Evolutionary conservation across 2,797 vertebrate species (phyloP), one percentile per base, ranked within the genome.

Genomic region (Macropodus opercularis): DNA sequence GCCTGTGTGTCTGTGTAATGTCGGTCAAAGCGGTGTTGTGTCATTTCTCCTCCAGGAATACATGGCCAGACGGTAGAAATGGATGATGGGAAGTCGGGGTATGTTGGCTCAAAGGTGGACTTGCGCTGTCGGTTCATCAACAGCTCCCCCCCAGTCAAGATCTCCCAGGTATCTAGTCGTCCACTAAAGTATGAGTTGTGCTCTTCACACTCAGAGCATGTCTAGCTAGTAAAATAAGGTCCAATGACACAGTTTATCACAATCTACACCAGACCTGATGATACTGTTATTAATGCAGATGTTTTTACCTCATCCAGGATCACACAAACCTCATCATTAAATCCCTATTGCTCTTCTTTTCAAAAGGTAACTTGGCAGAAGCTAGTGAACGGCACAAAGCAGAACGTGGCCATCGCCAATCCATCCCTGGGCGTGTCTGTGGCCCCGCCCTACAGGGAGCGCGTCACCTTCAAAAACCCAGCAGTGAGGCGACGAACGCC

Each of bases 361-460:
- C 4, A 8, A 4, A 35, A 91, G 89, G 92, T 93, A 61, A 99
- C 97, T 0, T 99, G 97, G 97, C 97, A 99, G 89, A 99, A 98
- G 71, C 82, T 94, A 81, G 92, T 93, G 61, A 98, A 98, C 0
- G 94, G 95, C 80, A 91, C 92, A 24, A 99, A 99, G 86, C 94
- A 98, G 87, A 99, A 98, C 0, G 93, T 99, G 82, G 97, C 97
- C 22, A 97, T 98, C 63, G 98, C 92, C 81, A 98, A 99, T 79
- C 97, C 97, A 0, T 87, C 92, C 52, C 94, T 99, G 86, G 97
- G 96, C 0, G 93, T 97, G 69, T 98, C 97, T 0, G 95, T 98
- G 85, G 94, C 97, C 36, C 80, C 83, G 0, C 93, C 95, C 3
- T 98, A 96, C 83, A 93, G 93, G 34, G 94, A 95, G 12, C 86